phyloP scores from a whole-genome alignment of 2,797 vertebrate species.

The Aulostomus chinensis region DNA sequence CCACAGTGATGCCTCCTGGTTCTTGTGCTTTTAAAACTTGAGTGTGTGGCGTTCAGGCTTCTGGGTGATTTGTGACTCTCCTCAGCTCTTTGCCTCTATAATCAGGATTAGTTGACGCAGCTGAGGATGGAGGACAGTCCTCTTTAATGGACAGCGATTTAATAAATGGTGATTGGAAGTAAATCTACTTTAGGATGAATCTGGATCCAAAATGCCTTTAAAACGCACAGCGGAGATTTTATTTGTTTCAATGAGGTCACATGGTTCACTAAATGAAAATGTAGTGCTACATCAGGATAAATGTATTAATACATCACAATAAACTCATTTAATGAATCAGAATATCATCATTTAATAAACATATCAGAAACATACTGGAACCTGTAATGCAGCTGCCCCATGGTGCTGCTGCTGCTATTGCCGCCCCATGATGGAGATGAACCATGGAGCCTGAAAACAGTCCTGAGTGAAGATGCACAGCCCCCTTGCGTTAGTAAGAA shows the following conservation, averaged over 20 bases:
- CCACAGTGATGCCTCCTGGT: not conserved
- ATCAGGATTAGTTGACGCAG: slow-evolving; percentile 89
- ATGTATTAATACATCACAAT: too few relatives aligned
- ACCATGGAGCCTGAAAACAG: too few relatives aligned
- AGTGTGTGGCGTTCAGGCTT: slow-evolving; percentile 4
- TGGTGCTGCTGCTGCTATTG: too few relatives aligned
- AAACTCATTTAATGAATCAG: too few relatives aligned
- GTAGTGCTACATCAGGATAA: too few relatives aligned
- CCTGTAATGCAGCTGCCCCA: too few relatives aligned
- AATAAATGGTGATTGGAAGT: slow-evolving; percentile 91
- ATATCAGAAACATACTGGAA: too few relatives aligned
- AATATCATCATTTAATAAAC: too few relatives aligned
- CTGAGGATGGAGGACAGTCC: slow-evolving; percentile 66
- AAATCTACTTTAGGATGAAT: slow-evolving; percentile 85
- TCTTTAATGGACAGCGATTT: slow-evolving; percentile 91
- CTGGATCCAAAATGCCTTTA: not conserved
- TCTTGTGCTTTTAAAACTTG: not conserved
- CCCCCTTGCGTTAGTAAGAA: too few relatives aligned
- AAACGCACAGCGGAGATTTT: not conserved
- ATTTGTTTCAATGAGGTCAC: not conserved
- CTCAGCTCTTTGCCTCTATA: slow-evolving; percentile 74
- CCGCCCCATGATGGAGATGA: too few relatives aligned
- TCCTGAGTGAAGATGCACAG: too few relatives aligned
- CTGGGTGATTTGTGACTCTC: slow-evolving; percentile 28
- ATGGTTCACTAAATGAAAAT: not conserved